A percentile compares a stretch with the other conserved stretches of the same genome.
Evolutionary conservation across 2,113 vertebrate species (phyloP).

Genomic region (Lota lota): DNA sequence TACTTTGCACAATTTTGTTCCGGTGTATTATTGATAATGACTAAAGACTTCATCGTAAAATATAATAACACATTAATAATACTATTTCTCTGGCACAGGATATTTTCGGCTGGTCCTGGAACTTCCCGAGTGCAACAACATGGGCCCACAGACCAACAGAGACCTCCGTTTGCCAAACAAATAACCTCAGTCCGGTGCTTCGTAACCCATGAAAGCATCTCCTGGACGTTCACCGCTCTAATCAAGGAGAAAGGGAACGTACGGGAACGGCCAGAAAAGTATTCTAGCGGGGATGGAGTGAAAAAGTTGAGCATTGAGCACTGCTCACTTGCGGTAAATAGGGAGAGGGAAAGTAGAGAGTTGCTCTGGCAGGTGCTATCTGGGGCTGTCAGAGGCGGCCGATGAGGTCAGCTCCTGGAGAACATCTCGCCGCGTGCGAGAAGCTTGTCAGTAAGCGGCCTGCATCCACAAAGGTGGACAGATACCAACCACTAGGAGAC

Average conservation of each 20-base stretch:
- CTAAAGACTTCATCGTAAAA: no score
- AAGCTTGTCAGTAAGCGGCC: slow-evolving; percentile 75
- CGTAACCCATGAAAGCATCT: slow-evolving; percentile 73
- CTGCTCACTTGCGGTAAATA: slow-evolving; percentile 66
- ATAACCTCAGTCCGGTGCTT: slow-evolving; percentile 68
- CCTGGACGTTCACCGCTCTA: slow-evolving; percentile 54
- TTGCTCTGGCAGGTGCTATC: slow-evolving; percentile 72
- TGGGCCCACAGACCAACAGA: slow-evolving; percentile 64
- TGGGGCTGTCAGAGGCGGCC: slow-evolving; percentile 68
- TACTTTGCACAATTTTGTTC: not conserved
- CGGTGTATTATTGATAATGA: no score
- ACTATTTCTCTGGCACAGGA: slow-evolving; percentile 19
- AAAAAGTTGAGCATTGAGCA: slow-evolving; percentile 61
- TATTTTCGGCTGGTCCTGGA: slow-evolving; percentile 4
- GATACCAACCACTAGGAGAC: slow-evolving; percentile 69
- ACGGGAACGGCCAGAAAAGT: slow-evolving; percentile 46
- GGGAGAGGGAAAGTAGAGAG: slow-evolving; percentile 55
- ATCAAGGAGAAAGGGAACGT: slow-evolving; percentile 66
- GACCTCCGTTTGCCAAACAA: slow-evolving; percentile 66
- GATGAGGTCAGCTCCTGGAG: slow-evolving; percentile 68
- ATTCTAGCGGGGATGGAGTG: slow-evolving; percentile 63
- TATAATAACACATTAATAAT: slow-evolving; percentile 33
- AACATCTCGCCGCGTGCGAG: slow-evolving; percentile 70
- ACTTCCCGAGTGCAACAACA: not conserved
- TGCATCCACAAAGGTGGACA: slow-evolving; percentile 64